These are phyloP conservation scores for Marmota monax DNA, from an alignment of 2,113 vertebrate species.

Conservation along the genomic window DNA sequence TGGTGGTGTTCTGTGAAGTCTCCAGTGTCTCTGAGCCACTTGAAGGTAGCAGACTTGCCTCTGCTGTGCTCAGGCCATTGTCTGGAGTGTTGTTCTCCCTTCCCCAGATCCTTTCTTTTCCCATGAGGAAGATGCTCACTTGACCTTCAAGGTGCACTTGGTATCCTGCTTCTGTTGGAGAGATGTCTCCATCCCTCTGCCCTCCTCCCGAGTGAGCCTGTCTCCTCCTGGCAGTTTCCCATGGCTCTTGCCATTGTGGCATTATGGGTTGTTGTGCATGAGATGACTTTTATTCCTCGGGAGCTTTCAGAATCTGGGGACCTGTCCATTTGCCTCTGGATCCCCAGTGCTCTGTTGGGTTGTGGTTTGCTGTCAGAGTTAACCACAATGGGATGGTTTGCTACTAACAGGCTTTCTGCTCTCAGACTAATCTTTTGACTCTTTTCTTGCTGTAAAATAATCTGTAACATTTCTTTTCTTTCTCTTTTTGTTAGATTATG, in stretches of 20 bases:
- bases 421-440: neutral
- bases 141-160: neutral
- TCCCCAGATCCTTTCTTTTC: neutral
- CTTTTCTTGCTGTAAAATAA: constrained; percentile 24
- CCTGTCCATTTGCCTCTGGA: neutral
- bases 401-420: neutral
- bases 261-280: neutral
- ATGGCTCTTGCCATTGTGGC: neutral
- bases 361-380: neutral
- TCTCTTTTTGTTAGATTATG: neutral
- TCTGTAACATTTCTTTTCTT: neutral
- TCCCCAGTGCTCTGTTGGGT: neutral
- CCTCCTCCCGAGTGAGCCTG: too few relatives aligned
- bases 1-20: neutral
- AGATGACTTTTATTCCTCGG: neutral
- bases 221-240: neutral
- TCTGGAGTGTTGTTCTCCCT: neutral
- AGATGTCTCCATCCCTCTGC: too few relatives aligned
- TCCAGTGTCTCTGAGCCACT: neutral
- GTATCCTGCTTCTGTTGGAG: neutral
- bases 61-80: neutral
- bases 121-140: neutral
- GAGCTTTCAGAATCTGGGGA: neutral
- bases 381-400: neutral
- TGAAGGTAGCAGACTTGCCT: neutral